Evolutionary conservation across 2,888 invertebrate genomes (phyloP).

Genomic region (Thera britannica): DNA sequence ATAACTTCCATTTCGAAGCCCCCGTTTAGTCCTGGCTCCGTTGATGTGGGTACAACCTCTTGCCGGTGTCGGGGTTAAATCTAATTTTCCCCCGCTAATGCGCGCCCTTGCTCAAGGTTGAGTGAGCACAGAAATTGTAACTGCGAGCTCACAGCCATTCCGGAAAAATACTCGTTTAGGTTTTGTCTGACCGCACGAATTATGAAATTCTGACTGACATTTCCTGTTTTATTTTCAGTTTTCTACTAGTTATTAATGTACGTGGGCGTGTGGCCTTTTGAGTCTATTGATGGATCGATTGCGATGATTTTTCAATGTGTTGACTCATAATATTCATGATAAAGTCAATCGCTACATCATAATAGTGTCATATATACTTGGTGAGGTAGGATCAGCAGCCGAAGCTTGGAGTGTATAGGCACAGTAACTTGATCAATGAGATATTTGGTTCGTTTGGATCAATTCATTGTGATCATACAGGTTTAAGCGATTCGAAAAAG

Average conservation of each 20-base stretch:
- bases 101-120: slow-evolving; percentile 66
- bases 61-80: slow-evolving; percentile 75
- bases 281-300: no score
- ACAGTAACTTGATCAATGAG: no score
- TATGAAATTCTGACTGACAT: slow-evolving; percentile 10
- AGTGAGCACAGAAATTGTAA: slow-evolving; percentile 76
- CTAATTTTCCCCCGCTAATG: slow-evolving; percentile 79
- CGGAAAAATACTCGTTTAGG: slow-evolving; percentile 44
- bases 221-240: slow-evolving; percentile 3
- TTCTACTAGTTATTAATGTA: neutral
- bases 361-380: no score
- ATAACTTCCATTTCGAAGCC: slow-evolving; percentile 1
- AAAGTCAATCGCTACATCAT: no score
- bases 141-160: slow-evolving; percentile 52
- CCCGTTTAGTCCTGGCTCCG: slow-evolving; percentile 14
- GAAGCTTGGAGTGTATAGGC: no score
- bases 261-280: neutral
- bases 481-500: slow-evolving; percentile 17
- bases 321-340: no score
- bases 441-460: neutral
- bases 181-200: slow-evolving; percentile 27
- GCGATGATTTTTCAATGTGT: no score
- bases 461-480: neutral
- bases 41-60: slow-evolving; percentile 57
- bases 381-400: no score